Percentiles rank a stretch among this genome's conserved stretches.
These are phyloP conservation scores for Ctenoplectra terminalis DNA, from an alignment of 1,140 invertebrate genomes.

Conservation along the genomic window DNA sequence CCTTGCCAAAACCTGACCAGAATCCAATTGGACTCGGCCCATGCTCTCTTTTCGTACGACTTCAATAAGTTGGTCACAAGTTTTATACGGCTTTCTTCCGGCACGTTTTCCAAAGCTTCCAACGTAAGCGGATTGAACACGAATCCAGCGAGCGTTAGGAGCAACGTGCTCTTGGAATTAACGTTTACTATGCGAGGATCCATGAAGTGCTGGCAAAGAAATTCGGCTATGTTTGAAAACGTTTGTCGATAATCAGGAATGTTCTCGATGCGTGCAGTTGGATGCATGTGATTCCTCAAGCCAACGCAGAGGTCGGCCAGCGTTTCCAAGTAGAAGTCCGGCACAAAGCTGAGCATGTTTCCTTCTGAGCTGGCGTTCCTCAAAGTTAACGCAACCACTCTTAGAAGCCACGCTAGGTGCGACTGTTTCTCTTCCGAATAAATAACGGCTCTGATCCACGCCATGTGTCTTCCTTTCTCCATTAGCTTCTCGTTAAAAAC, in stretches of 20 bases:
- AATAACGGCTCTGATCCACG: conserved; percentile 85
- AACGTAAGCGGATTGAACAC: conserved; percentile 85
- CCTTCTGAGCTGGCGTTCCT: conserved; percentile 85
- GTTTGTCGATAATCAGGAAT: conserved; percentile 83
- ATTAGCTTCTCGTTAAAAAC: conserved; percentile 85
- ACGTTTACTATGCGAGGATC: conserved; percentile 90
- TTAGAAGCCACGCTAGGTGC: conserved; percentile 85
- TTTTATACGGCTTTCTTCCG: conserved; percentile 80
- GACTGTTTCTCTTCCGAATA: conserved; percentile 86
- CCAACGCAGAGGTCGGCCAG: conserved; percentile 87
- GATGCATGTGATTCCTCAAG: conserved; percentile 86
- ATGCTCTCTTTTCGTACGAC: conserved; percentile 92
- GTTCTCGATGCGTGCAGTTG: conserved; percentile 85
- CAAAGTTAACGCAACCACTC: conserved; percentile 84
- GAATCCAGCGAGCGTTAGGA: conserved; percentile 90
- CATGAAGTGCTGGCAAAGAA: conserved; percentile 89
- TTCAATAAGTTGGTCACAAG: conserved; percentile 88
- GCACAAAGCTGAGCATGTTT: conserved; percentile 90
- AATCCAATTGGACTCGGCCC: conserved; percentile 94
- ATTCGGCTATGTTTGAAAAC: conserved; percentile 87
- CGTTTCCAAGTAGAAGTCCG: conserved; percentile 91
- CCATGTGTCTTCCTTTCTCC: conserved; percentile 85
- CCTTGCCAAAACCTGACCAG: conserved; percentile 93
- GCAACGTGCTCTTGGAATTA: conserved; percentile 89
- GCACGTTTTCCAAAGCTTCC: conserved; percentile 86